Evolutionary conservation across 2,797 vertebrate species (phyloP).

Genomic region (Australoheros facetus): DNA sequence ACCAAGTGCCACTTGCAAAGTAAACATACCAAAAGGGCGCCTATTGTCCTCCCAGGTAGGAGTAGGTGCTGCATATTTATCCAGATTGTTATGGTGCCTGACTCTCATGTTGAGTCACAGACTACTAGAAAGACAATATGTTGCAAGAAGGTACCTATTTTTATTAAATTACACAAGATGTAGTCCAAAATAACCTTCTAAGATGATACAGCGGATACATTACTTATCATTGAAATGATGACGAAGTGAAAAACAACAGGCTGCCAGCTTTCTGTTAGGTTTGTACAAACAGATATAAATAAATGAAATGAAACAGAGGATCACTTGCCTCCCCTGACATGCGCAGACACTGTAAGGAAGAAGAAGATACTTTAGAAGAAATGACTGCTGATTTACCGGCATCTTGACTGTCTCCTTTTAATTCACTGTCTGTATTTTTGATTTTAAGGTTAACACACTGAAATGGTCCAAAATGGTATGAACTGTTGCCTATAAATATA

Average conservation of each 20-base stretch:
- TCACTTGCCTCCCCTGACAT: background rate
- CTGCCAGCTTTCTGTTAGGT: background rate
- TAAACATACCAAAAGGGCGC: conserved; percentile 20
- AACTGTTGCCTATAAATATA: background rate
- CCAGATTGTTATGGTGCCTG: conserved; percentile 16
- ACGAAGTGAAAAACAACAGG: background rate
- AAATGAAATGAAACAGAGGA: background rate
- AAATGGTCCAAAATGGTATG: background rate
- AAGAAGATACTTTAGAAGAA: background rate
- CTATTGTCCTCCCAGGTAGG: conserved; percentile 30
- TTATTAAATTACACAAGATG: background rate
- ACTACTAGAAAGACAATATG: background rate
- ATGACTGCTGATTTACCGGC: background rate
- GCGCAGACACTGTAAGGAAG: background rate
- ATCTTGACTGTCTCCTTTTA: background rate
- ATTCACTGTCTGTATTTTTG: background rate
- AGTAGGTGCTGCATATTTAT: background rate
- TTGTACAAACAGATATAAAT: background rate
- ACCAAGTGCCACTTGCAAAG: background rate
- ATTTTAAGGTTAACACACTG: background rate
- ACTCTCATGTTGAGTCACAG: conserved; percentile 6
- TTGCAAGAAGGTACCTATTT: background rate
- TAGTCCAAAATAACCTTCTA: background rate
- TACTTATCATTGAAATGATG: background rate
- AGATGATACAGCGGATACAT: background rate